Percentiles rank a stretch among this genome's conserved stretches.
Conservation (phyloP, 1,140 invertebrate species). For the Drosophila paulistorum region DNA sequence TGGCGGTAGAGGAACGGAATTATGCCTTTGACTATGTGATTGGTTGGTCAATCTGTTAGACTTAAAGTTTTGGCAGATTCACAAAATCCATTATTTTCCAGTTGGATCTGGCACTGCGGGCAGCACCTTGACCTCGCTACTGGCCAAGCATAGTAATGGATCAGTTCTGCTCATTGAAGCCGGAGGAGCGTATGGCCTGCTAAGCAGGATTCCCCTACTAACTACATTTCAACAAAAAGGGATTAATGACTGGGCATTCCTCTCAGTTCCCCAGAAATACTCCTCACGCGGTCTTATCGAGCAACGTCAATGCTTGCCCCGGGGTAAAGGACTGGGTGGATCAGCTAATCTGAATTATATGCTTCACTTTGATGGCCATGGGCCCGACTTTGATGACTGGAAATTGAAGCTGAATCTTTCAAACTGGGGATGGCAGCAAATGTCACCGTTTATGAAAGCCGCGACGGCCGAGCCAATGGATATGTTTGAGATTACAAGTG, state of each 20-base stretch:
- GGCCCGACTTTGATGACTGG: slow-evolving; percentile 86
- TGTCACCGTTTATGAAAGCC: slow-evolving; percentile 61
- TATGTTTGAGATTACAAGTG: slow-evolving; percentile 47
- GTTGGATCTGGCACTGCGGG: slow-evolving; percentile 93
- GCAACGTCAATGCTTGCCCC: slow-evolving; percentile 86
- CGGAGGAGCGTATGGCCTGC: slow-evolving; percentile 87
- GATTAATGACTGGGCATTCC: slow-evolving; percentile 87
- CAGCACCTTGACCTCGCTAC: slow-evolving; percentile 88
- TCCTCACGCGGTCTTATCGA: slow-evolving; percentile 86
- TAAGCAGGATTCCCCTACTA: slow-evolving; percentile 86
- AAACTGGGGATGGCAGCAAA: slow-evolving; percentile 84
- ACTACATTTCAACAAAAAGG: slow-evolving; percentile 87
- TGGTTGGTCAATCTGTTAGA: slow-evolving; percentile 44
- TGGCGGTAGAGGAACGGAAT: slow-evolving; percentile 37
- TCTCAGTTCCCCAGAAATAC: slow-evolving; percentile 86
- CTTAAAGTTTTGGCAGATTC: background rate
- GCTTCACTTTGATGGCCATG: slow-evolving; percentile 86
- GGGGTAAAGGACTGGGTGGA: slow-evolving; percentile 88
- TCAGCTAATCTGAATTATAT: slow-evolving; percentile 89
- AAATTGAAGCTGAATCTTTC: slow-evolving; percentile 78
- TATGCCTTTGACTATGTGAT: slow-evolving; percentile 76
- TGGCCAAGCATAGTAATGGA: slow-evolving; percentile 85
- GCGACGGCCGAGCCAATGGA: slow-evolving; percentile 48
- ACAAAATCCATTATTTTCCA: slow-evolving; percentile 50
- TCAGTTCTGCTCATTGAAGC: slow-evolving; percentile 89